A percentile compares a stretch with the other conserved stretches of the same genome.
These are phyloP conservation scores for Chiloscyllium plagiosum DNA, from an alignment of 2,113 vertebrate species.

Conservation along the genomic window DNA sequence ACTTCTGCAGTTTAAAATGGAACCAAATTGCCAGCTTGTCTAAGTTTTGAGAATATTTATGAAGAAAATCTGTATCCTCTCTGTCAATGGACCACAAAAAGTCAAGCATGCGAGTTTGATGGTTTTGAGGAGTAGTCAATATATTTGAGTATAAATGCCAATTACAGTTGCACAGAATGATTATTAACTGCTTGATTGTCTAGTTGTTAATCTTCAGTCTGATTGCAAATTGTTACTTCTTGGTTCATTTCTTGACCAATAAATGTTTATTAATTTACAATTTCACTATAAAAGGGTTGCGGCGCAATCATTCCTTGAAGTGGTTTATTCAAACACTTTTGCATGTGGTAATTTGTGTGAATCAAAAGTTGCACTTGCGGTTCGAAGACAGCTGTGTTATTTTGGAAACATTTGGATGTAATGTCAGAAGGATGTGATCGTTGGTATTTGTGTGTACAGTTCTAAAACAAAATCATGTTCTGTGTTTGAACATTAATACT, in stretches of 20 bases:
- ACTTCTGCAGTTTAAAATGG: not conserved
- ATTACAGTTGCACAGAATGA: not conserved
- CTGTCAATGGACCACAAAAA: not conserved
- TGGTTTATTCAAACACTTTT: not conserved
- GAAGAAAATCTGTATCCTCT: not conserved
- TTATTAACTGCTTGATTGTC: not conserved
- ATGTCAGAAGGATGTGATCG: not conserved
- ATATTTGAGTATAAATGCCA: not conserved
- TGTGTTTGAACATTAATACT: not conserved
- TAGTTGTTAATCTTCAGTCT: not conserved
- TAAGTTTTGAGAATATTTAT: not conserved
- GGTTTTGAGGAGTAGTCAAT: not conserved
- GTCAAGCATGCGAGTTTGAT: not conserved
- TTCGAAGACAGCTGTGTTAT: not conserved
- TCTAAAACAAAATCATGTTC: not conserved
- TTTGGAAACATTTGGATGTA: constrained; percentile 8
- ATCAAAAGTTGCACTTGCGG: not conserved
- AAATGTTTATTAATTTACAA: not conserved
- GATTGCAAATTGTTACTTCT: not conserved
- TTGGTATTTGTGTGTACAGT: not conserved
- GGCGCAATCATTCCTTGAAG: not conserved
- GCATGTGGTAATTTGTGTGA: not conserved
- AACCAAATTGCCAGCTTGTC: not conserved
- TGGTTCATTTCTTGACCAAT: not conserved
- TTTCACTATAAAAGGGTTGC: not conserved